Base-by-base conservation (phyloP, 2,888 invertebrate genomes). In the Neelides folsomi region DNA sequence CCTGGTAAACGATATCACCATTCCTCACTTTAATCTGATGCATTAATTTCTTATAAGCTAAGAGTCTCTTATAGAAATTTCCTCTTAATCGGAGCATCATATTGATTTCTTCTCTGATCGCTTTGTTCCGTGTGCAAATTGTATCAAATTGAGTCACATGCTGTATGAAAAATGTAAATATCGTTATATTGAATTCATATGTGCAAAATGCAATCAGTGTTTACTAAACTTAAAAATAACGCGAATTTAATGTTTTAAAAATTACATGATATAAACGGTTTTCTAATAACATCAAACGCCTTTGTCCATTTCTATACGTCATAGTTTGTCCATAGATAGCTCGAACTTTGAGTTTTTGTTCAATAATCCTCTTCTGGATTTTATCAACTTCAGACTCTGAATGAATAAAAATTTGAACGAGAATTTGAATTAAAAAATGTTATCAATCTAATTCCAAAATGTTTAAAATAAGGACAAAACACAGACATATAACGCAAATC, bases 11-110 rank as follows among this genome's bases (percentile, higher is more conserved):
- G 10, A 60, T 55, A 36, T 57, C 58, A 13, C 54, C 57, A 57
- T 58, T 60, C 34, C 56, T 45, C 13, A 51, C 51, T 38, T 58
- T 58, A 15, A 60, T 56, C n/a, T 47, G 53, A 3, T 41, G 50
- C 3, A 56, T 52, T 2, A 56, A 44, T 34, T 53, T 53, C 35
- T 54, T 60, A 9, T 58, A 55, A n/a, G 53, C 45, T 12, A 58
- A 19, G 43, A 56, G 52, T 12, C 60, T 16, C 15, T 57, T 19
- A 39, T 54, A 60, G 41, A 60, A 60, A 27, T 53, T 54, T 12
- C 60, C 60, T 34, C 60, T 36, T 4, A 60, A 49, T 49, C 58
- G 56, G 27, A 60, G 58, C 60, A 60, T 60, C 51, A 58, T 58
- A 35, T 58, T 54, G 12, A 60, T 60, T 45, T 60, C 58, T 7